Evolutionary conservation across 2,797 vertebrate genomes (phyloP).

Genomic region (Siniperca scherzeri): DNA sequence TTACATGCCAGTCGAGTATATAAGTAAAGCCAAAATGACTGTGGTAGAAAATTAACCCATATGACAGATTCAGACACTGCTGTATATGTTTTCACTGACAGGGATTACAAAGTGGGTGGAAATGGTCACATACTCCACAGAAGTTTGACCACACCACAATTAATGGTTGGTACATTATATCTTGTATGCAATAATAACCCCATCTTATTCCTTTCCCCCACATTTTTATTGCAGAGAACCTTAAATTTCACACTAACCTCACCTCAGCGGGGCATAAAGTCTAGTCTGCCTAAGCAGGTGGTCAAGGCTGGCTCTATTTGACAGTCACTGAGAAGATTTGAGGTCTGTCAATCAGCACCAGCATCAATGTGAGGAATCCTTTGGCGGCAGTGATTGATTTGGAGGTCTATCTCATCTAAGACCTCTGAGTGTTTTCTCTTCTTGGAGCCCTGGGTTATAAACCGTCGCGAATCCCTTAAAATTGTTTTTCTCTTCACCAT

Average conservation of each 20-base stretch:
- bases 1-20: constrained; percentile 53
- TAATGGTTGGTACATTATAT: constrained; percentile 43
- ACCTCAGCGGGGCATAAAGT: constrained; percentile 26
- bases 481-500: constrained; percentile 79
- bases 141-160: constrained; percentile 47
- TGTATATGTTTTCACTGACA: constrained; percentile 21
- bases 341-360: constrained; percentile 68
- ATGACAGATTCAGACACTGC: constrained; percentile 31
- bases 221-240: constrained; percentile 6
- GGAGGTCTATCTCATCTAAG: constrained; percentile 79
- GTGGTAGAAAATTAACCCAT: constrained; percentile 50
- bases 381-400: constrained; percentile 74
- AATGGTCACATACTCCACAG: constrained; percentile 36
- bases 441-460: constrained; percentile 68
- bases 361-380: constrained; percentile 64
- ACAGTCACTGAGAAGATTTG: constrained; percentile 48
- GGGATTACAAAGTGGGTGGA: constrained; percentile 33
- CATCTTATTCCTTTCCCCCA: background rate
- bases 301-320: constrained; percentile 43
- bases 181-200: constrained; percentile 1
- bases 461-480: constrained; percentile 76
- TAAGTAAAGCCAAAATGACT: constrained; percentile 51
- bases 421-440: constrained; percentile 73
- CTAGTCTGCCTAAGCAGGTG: constrained; percentile 47
- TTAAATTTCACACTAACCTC: constrained; percentile 27